phyloP scores from a whole-genome alignment of 2,888 invertebrate genomes.

The Schizotus pectinicornis region DNA sequence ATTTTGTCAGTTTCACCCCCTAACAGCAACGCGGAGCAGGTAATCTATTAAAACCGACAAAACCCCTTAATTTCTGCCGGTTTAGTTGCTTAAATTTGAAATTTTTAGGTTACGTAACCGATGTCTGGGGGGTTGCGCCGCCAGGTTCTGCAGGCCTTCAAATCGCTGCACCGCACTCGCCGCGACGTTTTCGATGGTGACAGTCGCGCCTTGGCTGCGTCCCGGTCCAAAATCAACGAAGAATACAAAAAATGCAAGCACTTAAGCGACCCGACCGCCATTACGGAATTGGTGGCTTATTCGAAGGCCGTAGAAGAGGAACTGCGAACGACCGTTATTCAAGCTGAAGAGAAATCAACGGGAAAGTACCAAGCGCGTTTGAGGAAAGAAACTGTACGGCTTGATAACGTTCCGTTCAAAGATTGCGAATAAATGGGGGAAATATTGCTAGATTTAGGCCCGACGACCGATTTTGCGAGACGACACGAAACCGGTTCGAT shows the following conservation, averaged over 20 bases:
- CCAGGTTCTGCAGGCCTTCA: conserved; percentile 74
- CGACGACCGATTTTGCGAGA: no score
- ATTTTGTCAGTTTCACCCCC: no score
- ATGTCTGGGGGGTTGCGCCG: conserved; percentile 42
- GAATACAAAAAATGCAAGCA: conserved; percentile 73
- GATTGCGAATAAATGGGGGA: conserved; percentile 1
- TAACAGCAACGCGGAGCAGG: not conserved
- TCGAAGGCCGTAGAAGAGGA: conserved; percentile 74
- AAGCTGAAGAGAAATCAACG: conserved; percentile 71
- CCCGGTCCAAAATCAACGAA: conserved; percentile 76
- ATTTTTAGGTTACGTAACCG: conserved; percentile 17
- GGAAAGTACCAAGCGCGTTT: conserved; percentile 69
- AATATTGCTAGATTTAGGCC: no score
- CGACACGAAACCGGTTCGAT: no score
- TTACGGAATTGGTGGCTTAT: conserved; percentile 72
- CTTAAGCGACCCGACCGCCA: conserved; percentile 65
- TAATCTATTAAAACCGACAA: not conserved
- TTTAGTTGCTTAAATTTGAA: not conserved
- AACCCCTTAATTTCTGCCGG: not conserved
- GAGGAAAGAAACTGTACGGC: conserved; percentile 64
- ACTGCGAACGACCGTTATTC: conserved; percentile 74
- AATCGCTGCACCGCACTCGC: conserved; percentile 74
- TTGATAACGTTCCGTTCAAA: conserved; percentile 71
- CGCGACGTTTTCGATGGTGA: conserved; percentile 73
- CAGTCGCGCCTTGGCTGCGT: conserved; percentile 65